Conservation (phyloP, 1,140 invertebrate genomes). For the Plodia interpunctella region DNA sequence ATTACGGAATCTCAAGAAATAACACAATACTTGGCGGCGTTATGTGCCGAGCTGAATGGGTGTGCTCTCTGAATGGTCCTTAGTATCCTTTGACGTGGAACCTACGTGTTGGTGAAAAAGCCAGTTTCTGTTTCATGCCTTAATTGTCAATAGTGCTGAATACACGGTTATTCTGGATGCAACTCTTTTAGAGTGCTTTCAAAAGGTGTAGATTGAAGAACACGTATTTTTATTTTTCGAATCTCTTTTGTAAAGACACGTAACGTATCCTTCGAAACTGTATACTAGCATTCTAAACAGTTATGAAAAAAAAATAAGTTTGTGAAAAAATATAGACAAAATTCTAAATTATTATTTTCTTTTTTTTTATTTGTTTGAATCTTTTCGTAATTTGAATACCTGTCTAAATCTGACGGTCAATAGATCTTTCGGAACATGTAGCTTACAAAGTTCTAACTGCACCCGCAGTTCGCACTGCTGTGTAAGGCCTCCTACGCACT, state of each 20-base stretch:
- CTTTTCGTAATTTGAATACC: too few species aligned
- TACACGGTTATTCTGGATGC: background rate
- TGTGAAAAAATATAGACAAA: too few species aligned
- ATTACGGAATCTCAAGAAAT: conserved; percentile 33
- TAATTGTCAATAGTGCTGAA: conserved; percentile 42
- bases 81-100: conserved; percentile 50
- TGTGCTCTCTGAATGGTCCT: conserved; percentile 59
- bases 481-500: too few species aligned
- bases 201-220: conserved; percentile 1
- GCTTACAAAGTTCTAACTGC: background rate
- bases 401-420: too few species aligned
- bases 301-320: too few species aligned
- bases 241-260: background rate
- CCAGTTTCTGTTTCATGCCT: conserved; percentile 65
- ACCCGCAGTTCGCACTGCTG: background rate
- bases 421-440: too few species aligned
- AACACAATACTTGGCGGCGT: conserved; percentile 40
- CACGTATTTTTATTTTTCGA: background rate
- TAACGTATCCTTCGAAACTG: background rate
- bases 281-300: background rate
- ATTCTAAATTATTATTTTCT: too few species aligned
- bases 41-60: conserved; percentile 35
- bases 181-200: conserved; percentile 3
- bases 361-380: too few species aligned
- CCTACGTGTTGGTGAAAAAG: conserved; percentile 61